Conservation (phyloP, 1,140 invertebrate genomes). For the Harlomillsia oculata region DNA sequence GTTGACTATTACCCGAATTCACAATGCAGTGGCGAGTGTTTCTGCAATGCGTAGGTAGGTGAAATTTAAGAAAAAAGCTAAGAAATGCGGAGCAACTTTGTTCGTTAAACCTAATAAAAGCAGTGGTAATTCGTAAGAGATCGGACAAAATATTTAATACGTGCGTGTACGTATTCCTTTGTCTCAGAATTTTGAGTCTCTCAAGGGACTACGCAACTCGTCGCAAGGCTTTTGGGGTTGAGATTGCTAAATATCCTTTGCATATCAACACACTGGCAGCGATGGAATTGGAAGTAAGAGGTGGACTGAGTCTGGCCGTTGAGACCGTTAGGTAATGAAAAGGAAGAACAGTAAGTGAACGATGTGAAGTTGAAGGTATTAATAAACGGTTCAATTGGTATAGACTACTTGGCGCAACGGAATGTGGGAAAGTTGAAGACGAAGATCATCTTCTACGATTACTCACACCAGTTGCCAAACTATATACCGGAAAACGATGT, state of each 20-base stretch:
- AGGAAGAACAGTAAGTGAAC: not conserved
- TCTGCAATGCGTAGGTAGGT: slow-evolving; percentile 47
- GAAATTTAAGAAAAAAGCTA: too few species aligned
- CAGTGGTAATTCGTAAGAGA: too few species aligned
- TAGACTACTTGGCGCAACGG: slow-evolving; percentile 44
- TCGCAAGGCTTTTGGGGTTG: slow-evolving; percentile 46
- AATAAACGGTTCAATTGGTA: not conserved
- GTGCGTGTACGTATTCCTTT: too few species aligned
- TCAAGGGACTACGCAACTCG: slow-evolving; percentile 47
- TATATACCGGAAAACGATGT: slow-evolving; percentile 51
- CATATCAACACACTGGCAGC: slow-evolving; percentile 47
- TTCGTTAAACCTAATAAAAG: too few species aligned
- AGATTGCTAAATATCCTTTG: slow-evolving; percentile 45
- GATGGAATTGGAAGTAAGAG: slow-evolving; percentile 48
- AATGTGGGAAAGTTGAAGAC: slow-evolving; percentile 40
- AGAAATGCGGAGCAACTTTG: too few species aligned
- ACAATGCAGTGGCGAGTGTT: slow-evolving; percentile 46
- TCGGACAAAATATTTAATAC: too few species aligned
- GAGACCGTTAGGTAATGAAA: slow-evolving; percentile 35
- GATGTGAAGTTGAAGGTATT: not conserved
- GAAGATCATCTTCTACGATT: slow-evolving; percentile 45
- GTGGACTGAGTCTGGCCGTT: slow-evolving; percentile 38
- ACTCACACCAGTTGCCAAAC: slow-evolving; percentile 49
- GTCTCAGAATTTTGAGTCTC: slow-evolving; percentile 37
- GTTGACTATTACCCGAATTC: slow-evolving; percentile 51